phyloP scores from a whole-genome alignment of 2,113 vertebrate genomes.

The Otolemur garnettii region DNA sequence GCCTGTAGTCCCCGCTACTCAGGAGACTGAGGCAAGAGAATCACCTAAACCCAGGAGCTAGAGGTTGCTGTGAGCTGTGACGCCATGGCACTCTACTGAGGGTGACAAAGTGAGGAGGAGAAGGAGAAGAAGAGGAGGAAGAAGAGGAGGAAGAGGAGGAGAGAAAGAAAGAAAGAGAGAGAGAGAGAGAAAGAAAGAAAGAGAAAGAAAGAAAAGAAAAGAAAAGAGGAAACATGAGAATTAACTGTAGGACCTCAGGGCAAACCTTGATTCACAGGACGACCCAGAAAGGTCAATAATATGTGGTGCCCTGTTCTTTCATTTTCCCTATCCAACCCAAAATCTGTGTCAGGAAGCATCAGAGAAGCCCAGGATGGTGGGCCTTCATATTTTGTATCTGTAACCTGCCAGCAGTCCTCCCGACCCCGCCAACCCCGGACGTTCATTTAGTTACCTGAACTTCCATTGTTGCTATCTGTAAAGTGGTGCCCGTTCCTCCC shows the following conservation, averaged over 20 bases:
- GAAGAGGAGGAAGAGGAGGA: too few relatives aligned
- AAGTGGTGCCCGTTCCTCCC: not conserved
- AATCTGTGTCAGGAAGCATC: not conserved
- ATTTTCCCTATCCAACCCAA: not conserved
- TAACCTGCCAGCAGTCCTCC: too few relatives aligned
- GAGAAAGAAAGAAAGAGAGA: too few relatives aligned
- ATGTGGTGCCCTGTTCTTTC: not conserved
- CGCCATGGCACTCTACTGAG: too few relatives aligned
- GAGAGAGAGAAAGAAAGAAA: too few relatives aligned
- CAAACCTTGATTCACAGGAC: not conserved
- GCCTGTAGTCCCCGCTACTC: too few relatives aligned
- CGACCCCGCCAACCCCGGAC: rapidly evolving
- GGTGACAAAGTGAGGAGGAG: too few relatives aligned
- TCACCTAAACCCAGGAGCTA: too few relatives aligned
- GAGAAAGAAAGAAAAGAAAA: not conserved
- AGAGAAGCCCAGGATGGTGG: not conserved
- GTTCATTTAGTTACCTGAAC: too few relatives aligned
- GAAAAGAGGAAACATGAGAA: not conserved
- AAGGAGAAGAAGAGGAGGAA: too few relatives aligned
- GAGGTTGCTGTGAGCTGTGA: too few relatives aligned
- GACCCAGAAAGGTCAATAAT: not conserved
- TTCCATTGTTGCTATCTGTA: not conserved
- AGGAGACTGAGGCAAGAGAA: too few relatives aligned
- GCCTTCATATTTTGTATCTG: not conserved
- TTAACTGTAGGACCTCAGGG: not conserved